Evolutionary conservation across 2,113 vertebrate species (phyloP).

Genomic region (Rafetus swinhoei): DNA sequence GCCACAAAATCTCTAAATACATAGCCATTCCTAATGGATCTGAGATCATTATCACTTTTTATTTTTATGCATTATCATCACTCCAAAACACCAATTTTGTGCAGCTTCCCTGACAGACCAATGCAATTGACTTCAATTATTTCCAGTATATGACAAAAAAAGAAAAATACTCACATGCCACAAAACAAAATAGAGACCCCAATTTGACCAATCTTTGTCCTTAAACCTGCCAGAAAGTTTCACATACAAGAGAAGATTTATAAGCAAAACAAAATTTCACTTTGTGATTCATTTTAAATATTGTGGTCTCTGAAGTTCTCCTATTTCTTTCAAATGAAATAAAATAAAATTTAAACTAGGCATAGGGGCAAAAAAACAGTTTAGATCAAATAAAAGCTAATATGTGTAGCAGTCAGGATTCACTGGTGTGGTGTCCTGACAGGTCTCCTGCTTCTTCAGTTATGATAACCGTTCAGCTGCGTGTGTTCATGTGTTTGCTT

Average conservation of each 20-base stretch:
- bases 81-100: not conserved
- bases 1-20: not conserved
- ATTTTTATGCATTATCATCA: slow-evolving; percentile 1
- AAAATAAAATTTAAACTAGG: not conserved
- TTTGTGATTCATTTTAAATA: not conserved
- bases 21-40: not conserved
- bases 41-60: not conserved
- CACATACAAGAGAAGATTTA: not conserved
- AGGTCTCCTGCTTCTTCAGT: no score
- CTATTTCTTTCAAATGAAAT: not conserved
- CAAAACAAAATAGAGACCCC: not conserved
- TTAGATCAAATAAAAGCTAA: not conserved
- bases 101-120: not conserved
- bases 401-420: not conserved
- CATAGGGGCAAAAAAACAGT: not conserved
- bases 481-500: no score
- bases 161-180: not conserved
- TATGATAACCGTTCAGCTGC: no score
- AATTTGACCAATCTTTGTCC: not conserved
- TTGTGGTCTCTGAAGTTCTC: slow-evolving; percentile 1
- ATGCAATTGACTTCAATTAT: not conserved
- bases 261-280: not conserved
- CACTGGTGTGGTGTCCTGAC: no score
- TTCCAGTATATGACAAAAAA: not conserved
- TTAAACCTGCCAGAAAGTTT: not conserved